These are phyloP conservation scores for Macrotus californicus DNA, from an alignment of 2,113 vertebrate genomes.

Conservation along the genomic window DNA sequence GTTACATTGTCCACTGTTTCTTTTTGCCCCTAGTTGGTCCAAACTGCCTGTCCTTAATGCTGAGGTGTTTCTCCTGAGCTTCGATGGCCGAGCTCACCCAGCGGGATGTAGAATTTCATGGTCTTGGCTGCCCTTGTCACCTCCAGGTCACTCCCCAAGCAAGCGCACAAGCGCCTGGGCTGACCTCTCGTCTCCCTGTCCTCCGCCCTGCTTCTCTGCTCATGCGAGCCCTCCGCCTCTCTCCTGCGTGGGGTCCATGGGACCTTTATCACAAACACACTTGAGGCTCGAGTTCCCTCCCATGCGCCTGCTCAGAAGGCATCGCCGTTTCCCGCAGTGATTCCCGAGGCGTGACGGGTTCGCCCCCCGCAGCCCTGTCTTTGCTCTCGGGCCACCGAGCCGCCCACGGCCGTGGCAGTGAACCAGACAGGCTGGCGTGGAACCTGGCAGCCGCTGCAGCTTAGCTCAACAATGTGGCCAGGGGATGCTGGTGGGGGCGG, in stretches of 20 bases:
- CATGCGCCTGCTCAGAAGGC: neutral
- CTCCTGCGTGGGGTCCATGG: neutral
- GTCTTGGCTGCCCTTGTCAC: too few species aligned
- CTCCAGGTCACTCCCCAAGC: neutral
- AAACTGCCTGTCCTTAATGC: neutral
- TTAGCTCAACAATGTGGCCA: rapidly evolving
- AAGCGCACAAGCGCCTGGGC: neutral
- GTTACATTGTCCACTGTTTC: neutral
- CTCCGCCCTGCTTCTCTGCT: neutral
- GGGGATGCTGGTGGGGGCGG: too few species aligned
- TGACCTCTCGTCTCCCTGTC: neutral
- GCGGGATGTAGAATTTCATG: neutral
- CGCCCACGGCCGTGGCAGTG: rapidly evolving
- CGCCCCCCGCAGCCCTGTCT: rapidly evolving
- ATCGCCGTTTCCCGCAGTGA: neutral
- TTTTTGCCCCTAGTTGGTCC: neutral
- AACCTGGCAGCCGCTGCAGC: too few species aligned
- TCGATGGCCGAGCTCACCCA: neutral
- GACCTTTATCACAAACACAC: neutral
- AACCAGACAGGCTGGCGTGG: neutral
- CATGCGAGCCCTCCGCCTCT: neutral
- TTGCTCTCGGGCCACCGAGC: neutral
- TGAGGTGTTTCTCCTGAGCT: neutral
- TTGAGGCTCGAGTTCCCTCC: rapidly evolving
- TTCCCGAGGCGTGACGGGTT: neutral